Conservation (phyloP, 2,797 vertebrate genomes). For the Pangasius larnaudii region DNA sequence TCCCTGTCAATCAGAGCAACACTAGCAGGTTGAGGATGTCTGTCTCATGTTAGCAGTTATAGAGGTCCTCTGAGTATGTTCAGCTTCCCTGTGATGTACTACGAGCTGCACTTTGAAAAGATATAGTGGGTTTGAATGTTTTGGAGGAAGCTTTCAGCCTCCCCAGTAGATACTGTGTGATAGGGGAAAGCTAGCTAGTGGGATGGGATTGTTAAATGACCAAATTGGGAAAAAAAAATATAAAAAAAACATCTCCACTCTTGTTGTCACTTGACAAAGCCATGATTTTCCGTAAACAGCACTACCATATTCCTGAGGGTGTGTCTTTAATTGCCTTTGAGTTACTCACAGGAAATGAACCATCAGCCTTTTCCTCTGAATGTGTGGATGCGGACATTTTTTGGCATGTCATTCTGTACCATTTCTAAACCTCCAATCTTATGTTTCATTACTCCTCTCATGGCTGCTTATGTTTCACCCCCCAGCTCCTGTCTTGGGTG, state of each 20-base stretch:
- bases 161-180: neutral
- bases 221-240: neutral
- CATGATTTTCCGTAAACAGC: constrained; percentile 4
- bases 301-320: constrained; percentile 12
- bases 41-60: neutral
- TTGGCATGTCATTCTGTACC: constrained; percentile 12
- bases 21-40: neutral
- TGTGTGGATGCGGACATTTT: constrained; percentile 50
- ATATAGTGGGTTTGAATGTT: neutral
- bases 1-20: neutral
- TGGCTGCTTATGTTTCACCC: constrained; percentile 72
- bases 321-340: constrained; percentile 42
- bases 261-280: neutral
- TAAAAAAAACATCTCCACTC: neutral
- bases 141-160: neutral
- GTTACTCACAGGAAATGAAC: constrained; percentile 62
- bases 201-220: neutral
- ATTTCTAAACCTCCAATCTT: constrained; percentile 65
- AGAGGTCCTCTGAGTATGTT: neutral
- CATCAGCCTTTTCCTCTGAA: constrained; percentile 67
- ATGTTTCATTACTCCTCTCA: constrained; percentile 68
- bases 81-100: neutral
- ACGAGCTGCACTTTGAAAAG: neutral
- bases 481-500: constrained; percentile 74
- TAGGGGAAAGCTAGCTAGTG: neutral